phyloP scores from a whole-genome alignment of 2,888 invertebrate species.

The Rosalia funebris region DNA sequence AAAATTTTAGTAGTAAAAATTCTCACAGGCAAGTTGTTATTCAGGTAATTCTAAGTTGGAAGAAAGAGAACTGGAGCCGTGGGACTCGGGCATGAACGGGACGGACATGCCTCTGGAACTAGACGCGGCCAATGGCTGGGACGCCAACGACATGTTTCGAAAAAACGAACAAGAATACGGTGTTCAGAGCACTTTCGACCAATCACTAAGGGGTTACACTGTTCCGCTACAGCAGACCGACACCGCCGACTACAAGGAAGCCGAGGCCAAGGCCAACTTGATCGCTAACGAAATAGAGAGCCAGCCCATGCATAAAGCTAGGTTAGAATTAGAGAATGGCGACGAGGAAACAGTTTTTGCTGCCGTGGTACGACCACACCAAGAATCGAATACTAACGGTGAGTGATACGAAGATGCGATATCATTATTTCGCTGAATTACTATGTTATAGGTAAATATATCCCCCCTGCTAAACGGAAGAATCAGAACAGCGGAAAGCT shows the following conservation, averaged over 20 bases:
- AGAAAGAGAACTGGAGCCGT: slow-evolving; percentile 88
- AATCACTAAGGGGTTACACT: slow-evolving; percentile 91
- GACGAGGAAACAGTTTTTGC: slow-evolving; percentile 91
- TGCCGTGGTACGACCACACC: slow-evolving; percentile 77
- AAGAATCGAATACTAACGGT: slow-evolving; percentile 43
- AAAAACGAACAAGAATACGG: slow-evolving; percentile 93
- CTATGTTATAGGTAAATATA: slow-evolving; percentile 70
- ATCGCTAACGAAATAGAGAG: slow-evolving; percentile 93
- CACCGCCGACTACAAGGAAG: slow-evolving; percentile 84
- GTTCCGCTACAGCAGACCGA: slow-evolving; percentile 86
- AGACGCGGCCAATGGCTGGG: slow-evolving; percentile 94
- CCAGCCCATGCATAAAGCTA: slow-evolving; percentile 82
- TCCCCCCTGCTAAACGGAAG: slow-evolving; percentile 84
- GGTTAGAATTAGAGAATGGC: slow-evolving; percentile 89
- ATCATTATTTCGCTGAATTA: background rate
- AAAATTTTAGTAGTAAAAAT: too few species aligned
- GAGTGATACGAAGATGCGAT: slow-evolving; percentile 9
- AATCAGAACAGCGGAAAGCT: slow-evolving; percentile 72
- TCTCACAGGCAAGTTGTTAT: too few species aligned
- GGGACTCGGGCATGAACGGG: slow-evolving; percentile 76
- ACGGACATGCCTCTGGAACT: slow-evolving; percentile 73
- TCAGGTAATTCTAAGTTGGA: slow-evolving; percentile 60
- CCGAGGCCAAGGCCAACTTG: slow-evolving; percentile 87
- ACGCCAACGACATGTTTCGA: slow-evolving; percentile 95
- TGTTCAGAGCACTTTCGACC: slow-evolving; percentile 89